Evolutionary conservation across 1,140 invertebrate genomes (phyloP).

Genomic region (Planococcus citri): DNA sequence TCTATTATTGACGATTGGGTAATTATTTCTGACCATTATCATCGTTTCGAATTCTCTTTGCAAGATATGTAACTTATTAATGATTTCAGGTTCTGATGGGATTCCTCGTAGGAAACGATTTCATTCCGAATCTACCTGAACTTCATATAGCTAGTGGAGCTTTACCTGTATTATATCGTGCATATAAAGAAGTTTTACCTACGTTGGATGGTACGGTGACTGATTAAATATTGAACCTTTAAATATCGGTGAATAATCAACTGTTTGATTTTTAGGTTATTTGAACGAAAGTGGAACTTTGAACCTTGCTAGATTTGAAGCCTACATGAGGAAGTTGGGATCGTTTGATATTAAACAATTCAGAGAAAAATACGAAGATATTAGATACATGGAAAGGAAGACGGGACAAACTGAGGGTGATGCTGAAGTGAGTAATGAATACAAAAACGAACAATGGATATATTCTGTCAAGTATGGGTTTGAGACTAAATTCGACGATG

Average conservation of each 20-base stretch:
- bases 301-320: constrained; percentile 73
- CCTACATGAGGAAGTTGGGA: constrained; percentile 64
- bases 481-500: not conserved
- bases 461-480: no score
- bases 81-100: constrained; percentile 67
- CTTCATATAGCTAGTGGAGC: constrained; percentile 86
- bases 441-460: no score
- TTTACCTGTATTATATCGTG: constrained; percentile 69
- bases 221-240: not conserved
- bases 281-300: constrained; percentile 81
- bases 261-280: constrained; percentile 50
- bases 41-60: not conserved
- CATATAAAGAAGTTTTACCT: constrained; percentile 77
- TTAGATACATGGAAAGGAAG: constrained; percentile 74
- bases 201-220: constrained; percentile 61
- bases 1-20: constrained; percentile 60
- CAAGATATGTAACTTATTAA: not conserved
- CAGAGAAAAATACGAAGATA: constrained; percentile 66
- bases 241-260: not conserved
- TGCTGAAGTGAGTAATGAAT: constrained; percentile 21
- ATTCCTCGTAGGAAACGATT: constrained; percentile 94
- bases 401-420: not conserved
- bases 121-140: constrained; percentile 87
- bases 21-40: constrained; percentile 24
- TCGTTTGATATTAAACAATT: constrained; percentile 75